Base-by-base conservation (phyloP, 2,888 invertebrate species). In the Hypomecis atomaria region DNA sequence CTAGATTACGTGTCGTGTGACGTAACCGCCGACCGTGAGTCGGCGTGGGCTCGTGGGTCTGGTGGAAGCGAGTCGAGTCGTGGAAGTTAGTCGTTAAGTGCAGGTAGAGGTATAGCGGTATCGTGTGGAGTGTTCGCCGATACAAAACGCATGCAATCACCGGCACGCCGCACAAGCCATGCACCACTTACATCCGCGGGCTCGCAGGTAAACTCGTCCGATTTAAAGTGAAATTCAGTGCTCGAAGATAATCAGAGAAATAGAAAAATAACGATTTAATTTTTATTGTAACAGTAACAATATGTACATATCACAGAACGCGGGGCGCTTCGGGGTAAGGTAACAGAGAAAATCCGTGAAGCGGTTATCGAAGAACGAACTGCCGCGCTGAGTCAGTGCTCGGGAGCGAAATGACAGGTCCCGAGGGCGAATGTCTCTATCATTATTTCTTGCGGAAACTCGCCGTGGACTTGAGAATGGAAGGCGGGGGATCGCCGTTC, bases 271-370 rank as follows among this genome's bases (percentile, higher is more conserved):
- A 81, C 76, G 74, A 86, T 87, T 85, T 82, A 83, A 84, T 69
- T 85, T 92, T 92, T 92, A 92, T 90, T 92, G 87, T 91, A 92
- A 92, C 91, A 90, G 82, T 91, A 92, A 92, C 89, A 90, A 88
- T 90, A 90, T 90, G 86, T 88, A 90, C 88, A 89, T 92, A 92
- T 92, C 92, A 92, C 92, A 92, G 92, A 90, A 91, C 92, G 92
- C 92, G 92, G 91, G 91, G 92, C 92, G 90, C 89, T 91, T 89
- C 87, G 90, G 90, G 92, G 89, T 84, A 82, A 80, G 82, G 81
- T 62, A 78, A 79, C 78, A 77, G 71, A 76, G 76, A 77, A 79
- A 77, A 80, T 85, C 83, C 82, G 84, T 83, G 84, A 83, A 83
- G 84, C 84, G 87, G 85, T 82, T 83, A 82, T 79, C 76, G 73